Conservation (phyloP, 2,888 invertebrate species). For the Drosophila infuscata region DNA sequence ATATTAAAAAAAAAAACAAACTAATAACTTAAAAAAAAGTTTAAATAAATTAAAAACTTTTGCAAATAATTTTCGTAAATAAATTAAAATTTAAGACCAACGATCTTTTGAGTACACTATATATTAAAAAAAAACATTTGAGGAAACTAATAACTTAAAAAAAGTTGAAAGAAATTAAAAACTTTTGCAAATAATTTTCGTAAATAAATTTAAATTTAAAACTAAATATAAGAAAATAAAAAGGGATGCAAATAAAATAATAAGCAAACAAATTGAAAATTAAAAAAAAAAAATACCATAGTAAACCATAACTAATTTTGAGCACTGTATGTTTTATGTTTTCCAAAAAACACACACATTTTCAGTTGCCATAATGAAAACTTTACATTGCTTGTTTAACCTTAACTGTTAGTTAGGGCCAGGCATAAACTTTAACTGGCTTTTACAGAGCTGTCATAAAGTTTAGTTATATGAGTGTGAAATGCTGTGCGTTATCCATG, state of each 20-base stretch:
- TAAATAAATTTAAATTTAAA: neutral
- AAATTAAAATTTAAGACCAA: neutral
- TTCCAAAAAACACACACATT: neutral
- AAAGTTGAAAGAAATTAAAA: neutral
- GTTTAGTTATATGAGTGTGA: neutral
- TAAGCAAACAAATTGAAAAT: neutral
- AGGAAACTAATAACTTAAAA: neutral
- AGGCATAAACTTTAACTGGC: neutral
- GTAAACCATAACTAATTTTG: neutral
- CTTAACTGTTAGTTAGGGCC: neutral
- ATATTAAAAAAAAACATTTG: neutral
- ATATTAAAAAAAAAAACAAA: neutral
- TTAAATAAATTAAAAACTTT: neutral
- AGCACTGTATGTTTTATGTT: neutral
- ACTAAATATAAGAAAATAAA: neutral
- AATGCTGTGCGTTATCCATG: neutral
- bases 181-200: neutral
- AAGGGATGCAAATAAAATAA: neutral
- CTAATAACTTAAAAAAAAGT: neutral
- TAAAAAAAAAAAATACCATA: neutral
- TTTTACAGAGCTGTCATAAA: neutral
- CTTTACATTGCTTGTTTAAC: neutral
- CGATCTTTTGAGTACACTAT: too few species aligned
- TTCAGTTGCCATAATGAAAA: neutral
- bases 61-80: neutral